Evolutionary conservation across 2,888 invertebrate species (phyloP), one percentile per base, ranked within the genome.

Genomic region (Tachystola acroxantha): DNA sequence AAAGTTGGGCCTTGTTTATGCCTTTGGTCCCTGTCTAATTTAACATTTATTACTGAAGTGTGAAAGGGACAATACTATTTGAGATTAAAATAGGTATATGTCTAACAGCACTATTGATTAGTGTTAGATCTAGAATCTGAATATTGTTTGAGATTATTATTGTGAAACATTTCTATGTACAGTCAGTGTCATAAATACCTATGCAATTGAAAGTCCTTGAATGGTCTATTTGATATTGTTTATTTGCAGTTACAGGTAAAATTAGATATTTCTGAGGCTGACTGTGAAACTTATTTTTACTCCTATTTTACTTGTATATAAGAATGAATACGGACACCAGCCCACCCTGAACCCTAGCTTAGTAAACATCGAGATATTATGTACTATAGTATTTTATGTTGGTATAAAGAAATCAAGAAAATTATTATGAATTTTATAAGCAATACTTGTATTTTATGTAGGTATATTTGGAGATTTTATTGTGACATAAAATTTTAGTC

Each of bases 281-380:
- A 40, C 41, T 39, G 37, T 45, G n/a, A n/a, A n/a, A 39, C 25
- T 39, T 37, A 44, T 42, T 40, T 50, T 27, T 46, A 42, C 39
- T 49, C 42, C 47, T 50, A 43, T 49, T 55, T 51, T 59, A 58
- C 47, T 50, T 72, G 66, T 69, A 74, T 52, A 64, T 71, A 64
- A 67, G 58, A 46, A 54, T 61, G 62, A 71, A n/a, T 70, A 84
- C 85, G 85, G 85, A 85, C 85, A 80, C 46, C 64, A 70, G 68
- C 84, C 85, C 85, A 82, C 84, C 85, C 68, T 71, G 64, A 10
- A 75, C 63, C 63, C 47, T 81, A 81, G 81, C 46, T 53, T 79
- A 76, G 62, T 61, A 4, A 30, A 43, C 37, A 36, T 36, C 30
- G 41, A 35, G 36, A 35, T 38, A 19, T 31, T 24, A 38, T 39